Conservation (phyloP, 2,888 invertebrate species). For the Dorcus parallelipipedus region DNA sequence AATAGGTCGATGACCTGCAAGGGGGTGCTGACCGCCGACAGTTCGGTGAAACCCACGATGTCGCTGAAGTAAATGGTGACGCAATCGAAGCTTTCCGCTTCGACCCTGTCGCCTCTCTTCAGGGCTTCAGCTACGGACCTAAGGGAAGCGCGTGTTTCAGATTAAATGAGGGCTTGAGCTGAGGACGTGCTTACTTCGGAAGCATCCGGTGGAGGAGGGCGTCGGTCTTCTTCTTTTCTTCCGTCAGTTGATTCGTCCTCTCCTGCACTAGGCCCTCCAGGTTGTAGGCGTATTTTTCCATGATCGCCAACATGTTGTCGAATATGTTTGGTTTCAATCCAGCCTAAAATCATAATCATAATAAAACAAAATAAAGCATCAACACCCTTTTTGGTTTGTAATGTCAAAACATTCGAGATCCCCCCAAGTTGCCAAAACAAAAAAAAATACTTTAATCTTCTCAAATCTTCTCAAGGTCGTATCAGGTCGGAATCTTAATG, state of each 20-base stretch:
- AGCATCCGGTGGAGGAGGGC: constrained; percentile 80
- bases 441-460: too few species aligned
- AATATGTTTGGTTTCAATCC: constrained; percentile 80
- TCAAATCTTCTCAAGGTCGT: too few species aligned
- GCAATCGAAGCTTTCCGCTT: constrained; percentile 77
- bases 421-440: too few species aligned
- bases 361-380: too few species aligned
- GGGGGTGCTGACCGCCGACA: constrained; percentile 76
- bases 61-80: constrained; percentile 85
- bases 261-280: constrained; percentile 80
- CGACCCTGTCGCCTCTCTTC: constrained; percentile 73
- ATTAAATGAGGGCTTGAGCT: too few species aligned
- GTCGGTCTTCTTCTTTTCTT: constrained; percentile 84
- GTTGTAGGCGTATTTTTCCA: constrained; percentile 89
- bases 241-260: constrained; percentile 72
- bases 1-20: constrained; percentile 82
- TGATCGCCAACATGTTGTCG: constrained; percentile 85
- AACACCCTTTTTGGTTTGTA: too few species aligned
- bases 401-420: too few species aligned
- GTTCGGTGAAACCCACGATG: constrained; percentile 77
- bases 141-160: constrained; percentile 15
- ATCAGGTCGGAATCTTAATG: too few species aligned
- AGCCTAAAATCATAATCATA: constrained; percentile 37
- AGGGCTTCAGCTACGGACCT: constrained; percentile 79
- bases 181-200: constrained; percentile 60